phyloP scores from a whole-genome alignment of 2,888 invertebrate genomes.

The Spialia ferax region DNA sequence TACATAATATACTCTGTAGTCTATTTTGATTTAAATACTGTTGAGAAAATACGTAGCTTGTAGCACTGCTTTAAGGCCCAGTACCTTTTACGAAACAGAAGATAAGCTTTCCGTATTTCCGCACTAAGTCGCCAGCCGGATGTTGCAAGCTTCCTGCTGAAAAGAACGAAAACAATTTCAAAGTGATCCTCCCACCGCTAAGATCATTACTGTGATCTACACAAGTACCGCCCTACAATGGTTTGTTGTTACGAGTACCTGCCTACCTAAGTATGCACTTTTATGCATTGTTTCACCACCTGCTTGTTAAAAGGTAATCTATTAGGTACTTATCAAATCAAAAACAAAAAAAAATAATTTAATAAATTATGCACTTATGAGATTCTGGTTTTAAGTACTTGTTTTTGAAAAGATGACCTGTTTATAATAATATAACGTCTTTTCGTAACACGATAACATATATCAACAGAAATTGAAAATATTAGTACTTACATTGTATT shows the following conservation, averaged over 20 bases:
- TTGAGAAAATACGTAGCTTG: not conserved
- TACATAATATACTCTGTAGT: too few relatives aligned
- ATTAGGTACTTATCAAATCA: too few relatives aligned
- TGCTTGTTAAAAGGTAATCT: not conserved
- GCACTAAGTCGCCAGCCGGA: constrained; percentile 55
- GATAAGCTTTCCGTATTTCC: constrained; percentile 59
- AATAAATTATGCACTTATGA: too few relatives aligned
- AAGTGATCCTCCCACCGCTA: constrained; percentile 23
- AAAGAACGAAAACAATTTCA: constrained; percentile 52
- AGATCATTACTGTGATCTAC: constrained; percentile 12
- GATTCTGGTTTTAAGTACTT: too few relatives aligned
- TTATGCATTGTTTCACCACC: not conserved
- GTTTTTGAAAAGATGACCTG: too few relatives aligned
- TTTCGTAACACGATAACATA: too few relatives aligned
- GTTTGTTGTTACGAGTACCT: too few relatives aligned
- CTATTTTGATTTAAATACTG: not conserved
- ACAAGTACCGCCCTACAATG: not conserved
- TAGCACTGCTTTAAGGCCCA: constrained; percentile 16
- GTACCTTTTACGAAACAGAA: constrained; percentile 49
- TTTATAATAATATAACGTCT: too few relatives aligned
- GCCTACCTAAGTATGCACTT: not conserved
- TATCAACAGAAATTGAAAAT: too few relatives aligned
- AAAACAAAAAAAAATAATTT: too few relatives aligned
- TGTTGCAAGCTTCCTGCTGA: constrained; percentile 48
- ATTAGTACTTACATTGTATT: too few relatives aligned